phyloP scores from a whole-genome alignment of 2,888 invertebrate genomes.

The Drosophila conformis region DNA sequence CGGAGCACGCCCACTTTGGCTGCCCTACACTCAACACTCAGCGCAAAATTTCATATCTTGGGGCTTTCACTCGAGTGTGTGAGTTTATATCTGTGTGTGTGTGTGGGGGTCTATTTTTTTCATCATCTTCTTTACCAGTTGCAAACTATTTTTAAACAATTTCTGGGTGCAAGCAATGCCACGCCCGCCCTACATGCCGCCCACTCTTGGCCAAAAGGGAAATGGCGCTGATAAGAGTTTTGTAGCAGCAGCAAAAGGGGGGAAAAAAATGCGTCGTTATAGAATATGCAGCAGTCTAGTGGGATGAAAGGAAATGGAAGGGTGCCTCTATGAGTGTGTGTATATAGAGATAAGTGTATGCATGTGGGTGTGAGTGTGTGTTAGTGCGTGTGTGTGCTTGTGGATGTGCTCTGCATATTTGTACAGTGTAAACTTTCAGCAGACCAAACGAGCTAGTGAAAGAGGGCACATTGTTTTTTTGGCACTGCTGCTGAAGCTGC shows the following conservation, averaged over 20 bases:
- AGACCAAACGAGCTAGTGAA: slow-evolving; percentile 6
- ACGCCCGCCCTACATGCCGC: slow-evolving; percentile 28
- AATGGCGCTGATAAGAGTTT: slow-evolving; percentile 70
- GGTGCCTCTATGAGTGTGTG: slow-evolving; percentile 27
- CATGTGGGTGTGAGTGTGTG: slow-evolving; percentile 21
- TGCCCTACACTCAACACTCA: slow-evolving; percentile 38
- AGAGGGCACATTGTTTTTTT: slow-evolving; percentile 50
- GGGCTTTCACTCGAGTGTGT: slow-evolving; percentile 37
- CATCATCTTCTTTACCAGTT: slow-evolving; percentile 61
- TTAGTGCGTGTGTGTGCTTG: slow-evolving; percentile 18
- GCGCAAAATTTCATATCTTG: slow-evolving; percentile 64
- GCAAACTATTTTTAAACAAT: slow-evolving; percentile 70
- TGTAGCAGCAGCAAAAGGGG: slow-evolving; percentile 54
- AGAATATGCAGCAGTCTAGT: slow-evolving; percentile 58
- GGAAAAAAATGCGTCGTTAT: slow-evolving; percentile 57
- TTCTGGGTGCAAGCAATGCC: slow-evolving; percentile 56
- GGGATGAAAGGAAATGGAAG: slow-evolving; percentile 47
- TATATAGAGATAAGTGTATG: slow-evolving; percentile 1
- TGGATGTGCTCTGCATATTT: slow-evolving; percentile 55
- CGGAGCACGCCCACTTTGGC: slow-evolving; percentile 34
- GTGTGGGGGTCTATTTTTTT: slow-evolving; percentile 34
- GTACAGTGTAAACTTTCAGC: slow-evolving; percentile 58
- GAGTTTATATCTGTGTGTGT: slow-evolving; percentile 6
- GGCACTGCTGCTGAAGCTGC: slow-evolving; percentile 14
- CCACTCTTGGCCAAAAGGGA: slow-evolving; percentile 63